Base-by-base conservation (phyloP, 2,797 vertebrate genomes). In the Lophius americanus region DNA sequence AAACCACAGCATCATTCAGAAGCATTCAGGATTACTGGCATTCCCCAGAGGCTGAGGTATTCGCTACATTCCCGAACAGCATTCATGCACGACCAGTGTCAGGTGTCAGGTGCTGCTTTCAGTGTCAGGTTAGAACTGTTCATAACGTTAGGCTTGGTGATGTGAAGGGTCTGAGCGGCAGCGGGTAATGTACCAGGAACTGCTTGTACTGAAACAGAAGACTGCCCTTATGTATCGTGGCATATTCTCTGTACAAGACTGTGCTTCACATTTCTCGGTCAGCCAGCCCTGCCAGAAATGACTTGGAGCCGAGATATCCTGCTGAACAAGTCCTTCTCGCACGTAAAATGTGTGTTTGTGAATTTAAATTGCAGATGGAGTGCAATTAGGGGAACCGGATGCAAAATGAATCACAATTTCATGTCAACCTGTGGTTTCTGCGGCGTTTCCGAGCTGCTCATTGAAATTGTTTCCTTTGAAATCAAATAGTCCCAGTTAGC, bases 81-180 rank as follows among this genome's bases (percentile, higher is more conserved):
- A 76, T 70, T 79, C 75, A 81, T 76, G 87, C 75, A 73, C 70
- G 74, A 73, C 68, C 75, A 70, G 78, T 70, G 43, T 88, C 76
- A 85, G 75, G 82, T 87, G 82, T 86, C 86, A 84, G 88, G 74
- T 82, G 85, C 84, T 83, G 74, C 65, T 50, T 7, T 64, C 23
- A 70, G 72, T 42, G 60, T 76, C 73, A 56, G 65, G 69, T 71
- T 60, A 42, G 55, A 51, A 75, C 76, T 8, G 44, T 70, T 71
- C 46, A 59, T 58, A 74, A 46, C 47, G 35, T 50, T 58, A 49
- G 68, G 42, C 73, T 46, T 33, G 64, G 74, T 43, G 13, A 14
- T 8, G 38, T 35, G 44, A 47, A 12, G 47, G 47, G 44, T 51
- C 74, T 57, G 61, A 79, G 64, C 42, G 53, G 64, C 65, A 58